These are phyloP conservation scores for Hydrotaea diabolus DNA, from an alignment of 2,888 invertebrate genomes.

Conservation along the genomic window DNA sequence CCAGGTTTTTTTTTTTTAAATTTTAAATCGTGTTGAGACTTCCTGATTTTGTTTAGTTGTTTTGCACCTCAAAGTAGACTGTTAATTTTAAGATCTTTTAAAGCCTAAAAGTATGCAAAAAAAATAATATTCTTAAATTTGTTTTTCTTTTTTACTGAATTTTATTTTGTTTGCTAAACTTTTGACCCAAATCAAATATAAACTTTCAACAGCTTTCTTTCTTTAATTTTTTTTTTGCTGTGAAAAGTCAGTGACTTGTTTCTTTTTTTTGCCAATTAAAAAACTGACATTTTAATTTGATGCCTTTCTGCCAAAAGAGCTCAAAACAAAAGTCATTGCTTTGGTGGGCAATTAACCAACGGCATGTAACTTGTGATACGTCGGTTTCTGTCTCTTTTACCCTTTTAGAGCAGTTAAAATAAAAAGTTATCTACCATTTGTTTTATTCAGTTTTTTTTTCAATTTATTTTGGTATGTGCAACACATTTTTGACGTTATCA, in stretches of 20 bases:
- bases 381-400: background rate
- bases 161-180: background rate
- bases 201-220: background rate
- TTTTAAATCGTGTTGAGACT: too few species aligned
- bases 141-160: background rate
- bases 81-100: background rate
- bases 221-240: background rate
- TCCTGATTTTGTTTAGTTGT: too few species aligned
- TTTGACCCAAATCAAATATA: background rate
- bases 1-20: too few species aligned
- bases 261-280: background rate
- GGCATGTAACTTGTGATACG: background rate
- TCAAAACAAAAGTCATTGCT: constrained; percentile 18
- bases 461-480: background rate
- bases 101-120: background rate
- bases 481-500: constrained; percentile 6
- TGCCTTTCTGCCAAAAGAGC: background rate
- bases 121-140: background rate
- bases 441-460: background rate
- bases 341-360: constrained; percentile 10
- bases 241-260: background rate
- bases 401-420: background rate
- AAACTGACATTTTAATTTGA: constrained; percentile 20
- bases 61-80: too few species aligned
- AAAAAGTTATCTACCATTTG: constrained; percentile 17